phyloP scores from a whole-genome alignment of 2,113 vertebrate genomes.

The Hystrix brachyura region DNA sequence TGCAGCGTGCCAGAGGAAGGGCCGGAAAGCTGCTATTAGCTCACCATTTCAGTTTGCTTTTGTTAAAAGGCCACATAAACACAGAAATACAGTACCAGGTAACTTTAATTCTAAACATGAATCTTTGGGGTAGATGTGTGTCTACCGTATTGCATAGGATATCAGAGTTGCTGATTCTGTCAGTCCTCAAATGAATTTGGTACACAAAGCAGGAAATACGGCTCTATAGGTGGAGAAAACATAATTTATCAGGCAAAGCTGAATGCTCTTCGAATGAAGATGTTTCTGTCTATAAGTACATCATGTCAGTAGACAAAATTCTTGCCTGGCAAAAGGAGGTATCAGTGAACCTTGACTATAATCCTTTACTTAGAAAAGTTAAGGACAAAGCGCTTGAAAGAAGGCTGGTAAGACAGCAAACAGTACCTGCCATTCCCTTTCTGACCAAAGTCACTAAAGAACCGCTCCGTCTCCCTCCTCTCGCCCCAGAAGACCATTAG shows the following conservation, averaged over 20 bases:
- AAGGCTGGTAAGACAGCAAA: background rate
- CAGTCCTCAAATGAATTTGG: background rate
- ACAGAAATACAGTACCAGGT: background rate
- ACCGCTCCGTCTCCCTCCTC: background rate
- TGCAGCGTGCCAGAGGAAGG: fast-evolving
- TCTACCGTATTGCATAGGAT: background rate
- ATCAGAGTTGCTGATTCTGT: background rate
- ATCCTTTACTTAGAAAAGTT: background rate
- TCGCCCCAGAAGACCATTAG: background rate
- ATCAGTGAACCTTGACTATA: background rate
- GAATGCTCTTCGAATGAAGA: background rate
- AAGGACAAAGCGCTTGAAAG: background rate
- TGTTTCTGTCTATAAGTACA: background rate
- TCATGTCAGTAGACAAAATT: background rate
- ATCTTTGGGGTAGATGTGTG: background rate
- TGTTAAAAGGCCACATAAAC: background rate
- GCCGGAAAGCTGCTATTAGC: background rate
- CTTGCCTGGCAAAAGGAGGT: background rate
- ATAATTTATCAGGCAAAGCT: background rate
- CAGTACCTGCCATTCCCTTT: background rate
- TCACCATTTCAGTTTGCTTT: background rate
- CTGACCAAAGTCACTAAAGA: background rate
- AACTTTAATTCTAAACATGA: background rate
- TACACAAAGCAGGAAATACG: background rate
- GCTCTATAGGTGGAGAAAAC: background rate